These are phyloP conservation scores for Anoncus sp. DNA, from an alignment of 2,888 invertebrate species.

Conservation along the genomic window DNA sequence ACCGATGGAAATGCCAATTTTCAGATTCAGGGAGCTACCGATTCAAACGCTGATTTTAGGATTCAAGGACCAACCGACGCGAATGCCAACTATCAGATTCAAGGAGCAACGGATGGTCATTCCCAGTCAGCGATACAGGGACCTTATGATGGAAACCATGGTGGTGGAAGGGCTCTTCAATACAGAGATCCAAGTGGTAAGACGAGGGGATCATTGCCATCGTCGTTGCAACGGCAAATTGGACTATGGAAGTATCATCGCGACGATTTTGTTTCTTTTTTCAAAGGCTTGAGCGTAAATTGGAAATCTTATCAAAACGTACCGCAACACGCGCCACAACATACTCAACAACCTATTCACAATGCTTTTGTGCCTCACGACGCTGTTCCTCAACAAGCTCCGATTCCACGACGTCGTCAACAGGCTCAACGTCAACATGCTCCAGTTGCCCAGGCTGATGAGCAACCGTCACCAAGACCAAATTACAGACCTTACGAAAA, in stretches of 20 bases:
- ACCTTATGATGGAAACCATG: slow-evolving; percentile 72
- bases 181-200: slow-evolving; percentile 79
- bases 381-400: slow-evolving; percentile 48
- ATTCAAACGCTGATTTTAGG: slow-evolving; percentile 71
- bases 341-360: slow-evolving; percentile 63
- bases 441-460: slow-evolving; percentile 44
- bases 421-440: slow-evolving; percentile 59
- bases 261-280: slow-evolving; percentile 4
- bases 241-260: not conserved
- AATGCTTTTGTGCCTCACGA: slow-evolving; percentile 56
- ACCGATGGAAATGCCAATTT: slow-evolving; percentile 74
- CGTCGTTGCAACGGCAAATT: not conserved
- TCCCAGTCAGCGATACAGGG: slow-evolving; percentile 70
- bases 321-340: slow-evolving; percentile 61
- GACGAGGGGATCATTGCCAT: slow-evolving; percentile 19
- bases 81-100: slow-evolving; percentile 67
- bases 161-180: slow-evolving; percentile 71
- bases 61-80: slow-evolving; percentile 67
- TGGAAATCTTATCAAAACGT: slow-evolving; percentile 78
- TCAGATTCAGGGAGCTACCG: slow-evolving; percentile 75
- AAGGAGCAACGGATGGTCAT: slow-evolving; percentile 70
- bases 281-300: slow-evolving; percentile 77
- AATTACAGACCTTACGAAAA: slow-evolving; percentile 75
- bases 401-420: slow-evolving; percentile 57
- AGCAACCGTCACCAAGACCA: slow-evolving; percentile 44